phyloP scores from a whole-genome alignment of 1,140 invertebrate genomes.

The Drosophila pseudoobscura region DNA sequence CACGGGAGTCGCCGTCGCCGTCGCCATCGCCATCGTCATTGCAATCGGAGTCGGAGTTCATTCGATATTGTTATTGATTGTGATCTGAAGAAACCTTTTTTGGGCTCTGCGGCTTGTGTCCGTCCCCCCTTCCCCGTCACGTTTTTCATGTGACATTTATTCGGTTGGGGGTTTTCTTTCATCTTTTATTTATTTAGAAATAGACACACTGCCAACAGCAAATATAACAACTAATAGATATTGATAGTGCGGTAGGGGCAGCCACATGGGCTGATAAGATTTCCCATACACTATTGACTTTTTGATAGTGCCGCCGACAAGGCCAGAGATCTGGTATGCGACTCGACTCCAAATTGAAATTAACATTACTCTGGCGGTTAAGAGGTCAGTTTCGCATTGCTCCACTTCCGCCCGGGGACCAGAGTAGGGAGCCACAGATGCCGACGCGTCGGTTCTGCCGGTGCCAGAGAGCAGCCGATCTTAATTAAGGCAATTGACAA shows the following conservation, averaged over 20 bases:
- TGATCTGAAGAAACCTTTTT: slow-evolving; percentile 71
- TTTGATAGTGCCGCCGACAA: slow-evolving; percentile 68
- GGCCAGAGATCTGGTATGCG: slow-evolving; percentile 32
- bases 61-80: slow-evolving; percentile 76
- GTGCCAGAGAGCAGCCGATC: slow-evolving; percentile 47
- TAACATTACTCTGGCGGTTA: slow-evolving; percentile 29
- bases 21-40: slow-evolving; percentile 4
- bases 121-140: background rate
- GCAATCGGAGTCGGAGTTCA: slow-evolving; percentile 43
- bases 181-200: slow-evolving; percentile 45
- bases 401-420: slow-evolving; percentile 56
- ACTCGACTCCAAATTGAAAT: slow-evolving; percentile 29
- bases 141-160: slow-evolving; percentile 60
- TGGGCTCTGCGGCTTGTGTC: slow-evolving; percentile 45
- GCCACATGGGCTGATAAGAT: slow-evolving; percentile 52
- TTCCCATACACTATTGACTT: slow-evolving; percentile 43
- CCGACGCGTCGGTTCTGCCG: no score
- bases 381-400: slow-evolving; percentile 61
- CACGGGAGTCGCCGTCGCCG: slow-evolving; percentile 51
- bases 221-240: slow-evolving; percentile 63
- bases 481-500: slow-evolving; percentile 73
- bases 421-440: no score
- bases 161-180: slow-evolving; percentile 30
- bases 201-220: slow-evolving; percentile 10
- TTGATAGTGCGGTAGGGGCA: slow-evolving; percentile 25